Percentiles rank a stretch among this genome's conserved stretches.
Conservation (phyloP, 2,797 vertebrate genomes). For the Amazona ochrocephala region DNA sequence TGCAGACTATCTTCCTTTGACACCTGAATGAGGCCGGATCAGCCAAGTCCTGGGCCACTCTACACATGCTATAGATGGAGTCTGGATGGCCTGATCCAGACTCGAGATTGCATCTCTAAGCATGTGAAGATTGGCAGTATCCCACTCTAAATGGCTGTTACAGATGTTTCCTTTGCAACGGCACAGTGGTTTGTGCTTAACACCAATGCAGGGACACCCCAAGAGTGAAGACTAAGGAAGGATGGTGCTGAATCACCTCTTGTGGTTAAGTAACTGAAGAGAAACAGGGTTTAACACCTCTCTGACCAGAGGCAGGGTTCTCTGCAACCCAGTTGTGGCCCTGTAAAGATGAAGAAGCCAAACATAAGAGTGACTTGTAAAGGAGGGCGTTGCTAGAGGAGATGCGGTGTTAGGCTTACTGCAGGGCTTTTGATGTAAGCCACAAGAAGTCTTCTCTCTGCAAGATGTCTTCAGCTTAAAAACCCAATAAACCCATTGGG, state of each 20-base stretch:
- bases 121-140: neutral
- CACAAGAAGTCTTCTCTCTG: neutral
- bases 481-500: neutral
- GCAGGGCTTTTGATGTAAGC: neutral
- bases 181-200: neutral
- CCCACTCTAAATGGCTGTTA: no score
- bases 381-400: neutral
- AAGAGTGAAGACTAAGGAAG: neutral
- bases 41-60: neutral
- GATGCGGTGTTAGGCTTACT: neutral
- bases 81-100: neutral
- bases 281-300: neutral
- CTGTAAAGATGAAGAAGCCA: neutral
- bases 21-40: neutral
- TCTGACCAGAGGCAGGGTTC: neutral
- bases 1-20: neutral
- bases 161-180: accelerated
- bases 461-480: neutral
- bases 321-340: neutral
- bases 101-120: neutral
- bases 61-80: neutral
- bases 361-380: neutral
- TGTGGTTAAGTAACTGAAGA: neutral
- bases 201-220: neutral
- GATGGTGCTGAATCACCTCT: neutral